Conservation (phyloP, 2,113 vertebrate species). For the Cinclus mexicanus region DNA sequence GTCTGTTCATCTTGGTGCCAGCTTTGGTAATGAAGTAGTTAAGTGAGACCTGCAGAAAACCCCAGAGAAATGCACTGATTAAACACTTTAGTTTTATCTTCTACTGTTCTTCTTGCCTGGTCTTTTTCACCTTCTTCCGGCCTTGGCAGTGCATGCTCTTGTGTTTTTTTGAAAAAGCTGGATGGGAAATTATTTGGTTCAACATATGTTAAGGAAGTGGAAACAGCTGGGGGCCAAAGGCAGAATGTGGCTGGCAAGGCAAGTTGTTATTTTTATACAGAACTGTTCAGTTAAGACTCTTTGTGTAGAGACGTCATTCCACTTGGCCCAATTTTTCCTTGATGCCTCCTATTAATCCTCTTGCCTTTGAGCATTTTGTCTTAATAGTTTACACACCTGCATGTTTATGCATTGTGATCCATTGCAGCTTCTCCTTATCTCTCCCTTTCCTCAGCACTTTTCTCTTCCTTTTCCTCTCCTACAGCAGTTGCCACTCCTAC, state of each 20-base stretch:
- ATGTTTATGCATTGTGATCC: background rate
- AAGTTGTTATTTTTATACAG: slow-evolving; percentile 57
- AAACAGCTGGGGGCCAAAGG: slow-evolving; percentile 73
- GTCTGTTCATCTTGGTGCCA: background rate
- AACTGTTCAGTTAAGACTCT: slow-evolving; percentile 7
- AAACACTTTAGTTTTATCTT: background rate
- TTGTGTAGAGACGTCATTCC: background rate
- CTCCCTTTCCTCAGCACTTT: background rate
- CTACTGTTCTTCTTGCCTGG: background rate
- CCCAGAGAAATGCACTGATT: slow-evolving; percentile 6
- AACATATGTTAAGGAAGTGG: slow-evolving; percentile 74
- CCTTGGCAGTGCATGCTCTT: background rate
- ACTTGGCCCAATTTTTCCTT: background rate
- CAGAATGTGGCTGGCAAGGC: slow-evolving; percentile 21
- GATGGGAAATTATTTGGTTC: slow-evolving; percentile 61
- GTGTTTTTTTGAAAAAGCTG: slow-evolving; percentile 47
- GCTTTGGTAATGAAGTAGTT: background rate
- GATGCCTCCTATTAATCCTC: background rate
- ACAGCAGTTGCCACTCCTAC: background rate
- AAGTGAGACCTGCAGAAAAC: background rate
- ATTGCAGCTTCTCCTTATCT: slow-evolving; percentile 26
- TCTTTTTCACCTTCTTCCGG: slow-evolving; percentile 33
- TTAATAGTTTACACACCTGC: slow-evolving; percentile 5
- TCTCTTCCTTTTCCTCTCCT: slow-evolving; percentile 28
- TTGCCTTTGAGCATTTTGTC: slow-evolving; percentile 25